These are phyloP conservation scores for Colletes collaris DNA, from an alignment of 2,888 invertebrate species.

Conservation along the genomic window DNA sequence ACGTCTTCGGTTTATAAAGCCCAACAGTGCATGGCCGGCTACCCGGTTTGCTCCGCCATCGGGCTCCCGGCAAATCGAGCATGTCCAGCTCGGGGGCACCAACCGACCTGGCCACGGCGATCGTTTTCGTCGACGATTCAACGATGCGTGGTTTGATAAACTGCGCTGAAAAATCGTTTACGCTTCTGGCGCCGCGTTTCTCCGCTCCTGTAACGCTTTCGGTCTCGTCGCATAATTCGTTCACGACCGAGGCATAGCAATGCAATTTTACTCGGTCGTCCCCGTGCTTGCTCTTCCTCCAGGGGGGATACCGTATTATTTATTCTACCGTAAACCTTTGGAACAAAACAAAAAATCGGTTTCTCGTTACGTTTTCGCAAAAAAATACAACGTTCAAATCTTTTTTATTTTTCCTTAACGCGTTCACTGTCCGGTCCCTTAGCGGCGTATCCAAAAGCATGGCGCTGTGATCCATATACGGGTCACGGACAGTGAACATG, in stretches of 20 bases:
- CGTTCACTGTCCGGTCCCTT: too few relatives aligned
- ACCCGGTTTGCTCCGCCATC: constrained; percentile 40
- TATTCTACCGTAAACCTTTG: too few relatives aligned
- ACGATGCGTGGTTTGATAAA: constrained; percentile 28
- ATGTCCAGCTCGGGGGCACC: constrained; percentile 41
- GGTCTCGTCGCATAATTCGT: not conserved
- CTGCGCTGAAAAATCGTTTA: constrained; percentile 24
- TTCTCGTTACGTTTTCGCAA: too few relatives aligned
- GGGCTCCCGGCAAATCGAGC: constrained; percentile 58
- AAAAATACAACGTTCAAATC: too few relatives aligned
- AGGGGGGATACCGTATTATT: too few relatives aligned
- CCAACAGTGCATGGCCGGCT: constrained; percentile 41
- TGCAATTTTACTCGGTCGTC: too few relatives aligned
- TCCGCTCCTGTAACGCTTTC: not conserved
- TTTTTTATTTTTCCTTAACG: too few relatives aligned
- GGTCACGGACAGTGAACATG: too few relatives aligned
- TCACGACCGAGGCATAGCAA: not conserved
- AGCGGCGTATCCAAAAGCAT: too few relatives aligned
- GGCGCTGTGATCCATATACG: too few relatives aligned
- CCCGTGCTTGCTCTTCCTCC: too few relatives aligned
- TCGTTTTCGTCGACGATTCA: constrained; percentile 44
- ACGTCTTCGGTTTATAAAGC: constrained; percentile 62
- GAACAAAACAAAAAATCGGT: too few relatives aligned
- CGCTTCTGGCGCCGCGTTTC: not conserved
- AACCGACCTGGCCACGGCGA: constrained; percentile 21